Conservation (phyloP, 2,888 invertebrate species). For the Drosophila anomelani region DNA sequence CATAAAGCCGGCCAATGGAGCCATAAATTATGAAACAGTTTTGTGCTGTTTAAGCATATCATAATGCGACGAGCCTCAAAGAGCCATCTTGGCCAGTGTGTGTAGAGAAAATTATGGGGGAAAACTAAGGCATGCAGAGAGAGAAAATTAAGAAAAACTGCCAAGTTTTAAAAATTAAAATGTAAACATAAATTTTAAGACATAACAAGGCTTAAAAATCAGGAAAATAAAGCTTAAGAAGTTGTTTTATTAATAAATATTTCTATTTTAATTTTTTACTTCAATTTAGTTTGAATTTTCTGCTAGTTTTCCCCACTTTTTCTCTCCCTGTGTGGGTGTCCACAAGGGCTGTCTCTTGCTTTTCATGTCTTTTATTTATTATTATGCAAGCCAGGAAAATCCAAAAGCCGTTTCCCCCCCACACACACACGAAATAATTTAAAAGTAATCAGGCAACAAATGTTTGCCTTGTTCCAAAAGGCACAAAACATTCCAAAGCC, state of each 20-base stretch:
- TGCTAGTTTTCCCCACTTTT: conserved; percentile 2
- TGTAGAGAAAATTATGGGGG: conserved; percentile 1
- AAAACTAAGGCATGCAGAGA: not conserved
- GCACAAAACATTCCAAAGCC: conserved; percentile 23
- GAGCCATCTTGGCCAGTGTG: conserved; percentile 27
- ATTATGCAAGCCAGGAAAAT: conserved; percentile 67
- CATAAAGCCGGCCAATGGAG: conserved; percentile 46
- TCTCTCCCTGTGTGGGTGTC: conserved; percentile 49
- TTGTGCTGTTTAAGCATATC: conserved; percentile 81
- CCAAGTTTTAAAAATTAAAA: not conserved
- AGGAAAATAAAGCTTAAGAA: not conserved
- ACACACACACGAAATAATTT: conserved; percentile 82
- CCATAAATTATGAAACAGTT: conserved; percentile 83
- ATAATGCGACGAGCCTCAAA: conserved; percentile 77
- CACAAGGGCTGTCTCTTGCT: conserved; percentile 56
- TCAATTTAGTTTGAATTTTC: not conserved
- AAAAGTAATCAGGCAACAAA: conserved; percentile 83
- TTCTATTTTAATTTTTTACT: not conserved
- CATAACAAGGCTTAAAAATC: not conserved
- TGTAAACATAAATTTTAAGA: not conserved
- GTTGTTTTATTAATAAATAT: not conserved
- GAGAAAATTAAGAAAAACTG: conserved; percentile 1
- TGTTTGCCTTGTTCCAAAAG: conserved; percentile 68
- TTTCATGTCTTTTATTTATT: conserved; percentile 75
- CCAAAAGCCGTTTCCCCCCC: conserved; percentile 57